Conservation (phyloP, 2,888 invertebrate genomes). For the Gerris lacustris region DNA sequence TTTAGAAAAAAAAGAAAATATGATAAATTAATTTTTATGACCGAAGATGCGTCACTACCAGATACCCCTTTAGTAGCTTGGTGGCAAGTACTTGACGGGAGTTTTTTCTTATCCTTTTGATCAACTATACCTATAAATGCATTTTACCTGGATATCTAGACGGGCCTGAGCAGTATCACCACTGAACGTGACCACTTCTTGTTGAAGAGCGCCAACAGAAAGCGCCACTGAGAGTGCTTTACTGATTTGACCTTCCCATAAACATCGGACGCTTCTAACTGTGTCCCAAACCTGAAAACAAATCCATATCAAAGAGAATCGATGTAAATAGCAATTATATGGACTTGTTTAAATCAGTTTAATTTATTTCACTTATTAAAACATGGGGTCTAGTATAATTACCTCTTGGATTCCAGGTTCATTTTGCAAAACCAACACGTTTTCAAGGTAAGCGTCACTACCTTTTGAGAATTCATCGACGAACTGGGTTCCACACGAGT, state of each 20-base stretch:
- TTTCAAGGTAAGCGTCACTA: constrained; percentile 66
- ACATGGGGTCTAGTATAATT: not conserved
- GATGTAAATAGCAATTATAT: too few species aligned
- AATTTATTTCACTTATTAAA: too few species aligned
- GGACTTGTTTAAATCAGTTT: too few species aligned
- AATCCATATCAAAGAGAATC: constrained; percentile 2
- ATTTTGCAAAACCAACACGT: constrained; percentile 63
- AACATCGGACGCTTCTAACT: constrained; percentile 59
- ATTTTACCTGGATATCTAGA: constrained; percentile 52
- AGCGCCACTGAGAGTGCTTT: constrained; percentile 60
- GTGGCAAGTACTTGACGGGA: too few species aligned
- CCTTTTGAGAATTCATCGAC: constrained; percentile 60
- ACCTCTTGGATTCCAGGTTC: constrained; percentile 57
- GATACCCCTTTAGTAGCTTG: too few species aligned
- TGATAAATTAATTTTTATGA: too few species aligned
- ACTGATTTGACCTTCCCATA: constrained; percentile 69
- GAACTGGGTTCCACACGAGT: constrained; percentile 67
- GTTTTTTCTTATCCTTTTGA: too few species aligned
- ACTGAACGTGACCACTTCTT: constrained; percentile 68
- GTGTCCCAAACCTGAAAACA: constrained; percentile 57
- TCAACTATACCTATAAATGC: too few species aligned
- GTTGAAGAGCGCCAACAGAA: constrained; percentile 65
- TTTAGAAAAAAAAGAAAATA: too few species aligned
- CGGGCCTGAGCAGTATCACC: constrained; percentile 72
- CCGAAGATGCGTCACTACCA: too few species aligned